phyloP scores from a whole-genome alignment of 2,888 invertebrate species.

The Parasteatoda lunata region DNA sequence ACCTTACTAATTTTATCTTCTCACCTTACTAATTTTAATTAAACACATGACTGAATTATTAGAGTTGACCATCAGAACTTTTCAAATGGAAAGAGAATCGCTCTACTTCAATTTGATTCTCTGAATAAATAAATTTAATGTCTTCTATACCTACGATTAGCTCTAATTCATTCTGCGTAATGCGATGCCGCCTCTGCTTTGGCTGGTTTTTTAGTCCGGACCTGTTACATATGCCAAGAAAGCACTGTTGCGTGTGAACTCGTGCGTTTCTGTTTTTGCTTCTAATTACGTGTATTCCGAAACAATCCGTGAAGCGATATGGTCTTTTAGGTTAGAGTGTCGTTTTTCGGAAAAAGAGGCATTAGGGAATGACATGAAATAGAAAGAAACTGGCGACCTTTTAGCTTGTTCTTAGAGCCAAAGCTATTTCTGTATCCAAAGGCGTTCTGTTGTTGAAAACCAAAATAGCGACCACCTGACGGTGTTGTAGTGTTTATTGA shows the following conservation, averaged over 20 bases:
- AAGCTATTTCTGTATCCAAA: neutral
- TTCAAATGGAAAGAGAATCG: too few relatives aligned
- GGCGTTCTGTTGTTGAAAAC: neutral
- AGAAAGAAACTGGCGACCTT: constrained; percentile 10
- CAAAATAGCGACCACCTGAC: constrained; percentile 11
- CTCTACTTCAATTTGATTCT: too few relatives aligned
- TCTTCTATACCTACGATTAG: too few relatives aligned
- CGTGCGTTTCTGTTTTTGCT: neutral
- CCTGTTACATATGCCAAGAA: neutral
- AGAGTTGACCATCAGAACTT: too few relatives aligned
- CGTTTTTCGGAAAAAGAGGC: neutral
- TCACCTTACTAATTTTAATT: too few relatives aligned
- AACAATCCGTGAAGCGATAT: neutral
- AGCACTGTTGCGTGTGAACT: neutral
- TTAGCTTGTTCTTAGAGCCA: neutral
- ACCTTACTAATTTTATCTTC: too few relatives aligned
- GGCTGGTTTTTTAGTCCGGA: too few relatives aligned
- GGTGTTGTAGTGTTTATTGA: neutral
- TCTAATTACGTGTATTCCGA: neutral
- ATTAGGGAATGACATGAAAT: neutral
- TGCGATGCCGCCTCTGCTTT: too few relatives aligned
- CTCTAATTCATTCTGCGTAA: too few relatives aligned
- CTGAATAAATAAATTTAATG: too few relatives aligned
- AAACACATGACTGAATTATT: too few relatives aligned
- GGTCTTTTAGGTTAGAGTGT: neutral